Evolutionary conservation across 1,140 invertebrate species (phyloP).

Genomic region (Macrosteles quadrilineatus): DNA sequence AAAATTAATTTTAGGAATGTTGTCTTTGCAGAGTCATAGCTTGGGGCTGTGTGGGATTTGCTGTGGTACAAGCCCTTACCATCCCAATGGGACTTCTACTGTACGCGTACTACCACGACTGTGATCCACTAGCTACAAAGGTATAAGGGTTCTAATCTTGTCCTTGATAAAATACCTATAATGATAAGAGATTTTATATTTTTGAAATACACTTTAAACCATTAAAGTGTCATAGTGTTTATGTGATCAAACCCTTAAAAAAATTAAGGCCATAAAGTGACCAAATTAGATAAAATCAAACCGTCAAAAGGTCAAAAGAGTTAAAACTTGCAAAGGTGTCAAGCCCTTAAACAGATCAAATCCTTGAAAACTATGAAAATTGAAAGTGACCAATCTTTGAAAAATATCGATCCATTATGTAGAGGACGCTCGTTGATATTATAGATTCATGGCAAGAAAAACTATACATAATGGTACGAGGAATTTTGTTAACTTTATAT

Average conservation of each 20-base stretch:
- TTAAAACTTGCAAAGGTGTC: background rate
- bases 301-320: background rate
- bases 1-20: too few species aligned
- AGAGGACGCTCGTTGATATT: too few species aligned
- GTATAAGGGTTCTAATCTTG: background rate
- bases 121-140: conserved; percentile 59
- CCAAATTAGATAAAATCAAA: background rate
- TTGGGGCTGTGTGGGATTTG: conserved; percentile 45
- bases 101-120: conserved; percentile 75
- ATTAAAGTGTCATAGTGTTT: background rate
- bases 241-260: background rate
- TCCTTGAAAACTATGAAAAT: too few species aligned
- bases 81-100: conserved; percentile 73
- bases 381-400: too few species aligned
- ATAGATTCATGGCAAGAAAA: too few species aligned
- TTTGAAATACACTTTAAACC: background rate
- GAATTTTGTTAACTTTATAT: too few species aligned
- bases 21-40: conserved; percentile 42
- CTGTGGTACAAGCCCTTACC: conserved; percentile 56
- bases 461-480: too few species aligned
- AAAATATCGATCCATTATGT: too few species aligned
- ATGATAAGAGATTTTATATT: background rate
- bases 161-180: background rate
- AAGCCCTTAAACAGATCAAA: too few species aligned
- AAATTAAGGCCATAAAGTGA: background rate